Conservation (phyloP, 2,113 vertebrate genomes). For the Manacus vitellinus region DNA sequence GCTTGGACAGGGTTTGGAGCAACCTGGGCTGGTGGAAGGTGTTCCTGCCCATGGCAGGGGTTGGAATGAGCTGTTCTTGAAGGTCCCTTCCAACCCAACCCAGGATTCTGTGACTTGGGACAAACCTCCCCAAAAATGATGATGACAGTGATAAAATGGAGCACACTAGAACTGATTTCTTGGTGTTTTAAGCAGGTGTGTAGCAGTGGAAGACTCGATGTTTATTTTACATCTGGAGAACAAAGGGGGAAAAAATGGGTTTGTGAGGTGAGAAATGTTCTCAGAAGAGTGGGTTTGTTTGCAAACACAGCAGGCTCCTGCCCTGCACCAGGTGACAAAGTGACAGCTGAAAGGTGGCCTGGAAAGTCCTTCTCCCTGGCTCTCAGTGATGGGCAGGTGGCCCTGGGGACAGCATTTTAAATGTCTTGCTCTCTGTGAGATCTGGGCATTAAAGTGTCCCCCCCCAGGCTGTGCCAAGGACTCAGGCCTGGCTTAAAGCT, state of each 20-base stretch:
- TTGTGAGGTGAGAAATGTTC: background rate
- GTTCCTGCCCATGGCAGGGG: background rate
- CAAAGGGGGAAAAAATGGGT: too few relatives aligned
- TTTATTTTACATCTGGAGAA: background rate
- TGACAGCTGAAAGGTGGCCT: background rate
- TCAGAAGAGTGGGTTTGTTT: background rate
- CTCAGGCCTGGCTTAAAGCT: background rate
- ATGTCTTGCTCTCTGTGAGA: background rate
- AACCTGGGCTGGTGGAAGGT: background rate
- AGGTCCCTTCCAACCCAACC: background rate
- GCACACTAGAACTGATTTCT: accelerated
- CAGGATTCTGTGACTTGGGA: background rate
- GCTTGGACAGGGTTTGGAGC: background rate
- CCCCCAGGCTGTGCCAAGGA: background rate
- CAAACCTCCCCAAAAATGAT: background rate
- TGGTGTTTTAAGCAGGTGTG: background rate
- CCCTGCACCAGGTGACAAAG: background rate
- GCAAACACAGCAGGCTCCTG: background rate
- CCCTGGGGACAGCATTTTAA: background rate
- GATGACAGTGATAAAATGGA: background rate
- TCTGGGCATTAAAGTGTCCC: background rate
- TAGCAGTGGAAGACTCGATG: background rate
- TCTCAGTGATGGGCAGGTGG: background rate
- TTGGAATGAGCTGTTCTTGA: accelerated
- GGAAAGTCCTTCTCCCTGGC: background rate